These are phyloP conservation scores for Pteronura brasiliensis DNA, from an alignment of 2,113 vertebrate genomes.

Conservation along the genomic window DNA sequence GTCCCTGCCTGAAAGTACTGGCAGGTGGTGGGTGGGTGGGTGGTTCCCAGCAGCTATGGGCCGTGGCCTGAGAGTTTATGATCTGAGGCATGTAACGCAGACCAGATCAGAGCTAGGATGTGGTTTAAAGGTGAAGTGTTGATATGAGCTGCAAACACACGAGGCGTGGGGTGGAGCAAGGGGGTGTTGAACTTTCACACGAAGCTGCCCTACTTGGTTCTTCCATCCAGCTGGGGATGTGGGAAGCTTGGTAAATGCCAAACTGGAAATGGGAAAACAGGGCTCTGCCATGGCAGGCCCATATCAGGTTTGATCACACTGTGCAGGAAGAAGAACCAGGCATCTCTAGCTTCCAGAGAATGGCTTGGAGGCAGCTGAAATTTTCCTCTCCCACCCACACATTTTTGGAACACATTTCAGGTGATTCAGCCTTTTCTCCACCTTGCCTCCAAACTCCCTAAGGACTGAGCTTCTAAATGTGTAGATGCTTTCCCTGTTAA, in stretches of 20 bases:
- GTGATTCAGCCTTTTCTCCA: conserved; percentile 25
- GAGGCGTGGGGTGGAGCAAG: background rate
- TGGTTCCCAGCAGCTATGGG: background rate
- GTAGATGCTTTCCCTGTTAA: background rate
- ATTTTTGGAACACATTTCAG: background rate
- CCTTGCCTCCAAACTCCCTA: background rate
- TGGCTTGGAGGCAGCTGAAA: background rate
- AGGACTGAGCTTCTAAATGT: background rate
- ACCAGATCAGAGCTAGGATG: background rate
- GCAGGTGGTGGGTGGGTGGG: background rate
- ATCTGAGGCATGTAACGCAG: background rate
- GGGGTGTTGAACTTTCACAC: background rate
- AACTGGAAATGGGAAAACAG: background rate
- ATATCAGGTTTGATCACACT: background rate
- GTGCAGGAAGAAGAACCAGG: background rate
- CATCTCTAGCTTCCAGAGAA: background rate
- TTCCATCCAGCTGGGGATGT: background rate
- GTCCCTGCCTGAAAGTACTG: background rate
- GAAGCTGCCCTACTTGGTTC: background rate
- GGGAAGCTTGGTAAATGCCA: background rate
- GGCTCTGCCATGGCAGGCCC: background rate
- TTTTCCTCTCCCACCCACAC: background rate
- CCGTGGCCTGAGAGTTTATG: background rate
- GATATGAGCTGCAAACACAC: background rate
- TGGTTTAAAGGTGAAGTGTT: background rate